Evolutionary conservation across 2,113 vertebrate genomes (phyloP), one percentile per base, ranked within the genome.

Genomic region (Diphyllodes magnificus): DNA sequence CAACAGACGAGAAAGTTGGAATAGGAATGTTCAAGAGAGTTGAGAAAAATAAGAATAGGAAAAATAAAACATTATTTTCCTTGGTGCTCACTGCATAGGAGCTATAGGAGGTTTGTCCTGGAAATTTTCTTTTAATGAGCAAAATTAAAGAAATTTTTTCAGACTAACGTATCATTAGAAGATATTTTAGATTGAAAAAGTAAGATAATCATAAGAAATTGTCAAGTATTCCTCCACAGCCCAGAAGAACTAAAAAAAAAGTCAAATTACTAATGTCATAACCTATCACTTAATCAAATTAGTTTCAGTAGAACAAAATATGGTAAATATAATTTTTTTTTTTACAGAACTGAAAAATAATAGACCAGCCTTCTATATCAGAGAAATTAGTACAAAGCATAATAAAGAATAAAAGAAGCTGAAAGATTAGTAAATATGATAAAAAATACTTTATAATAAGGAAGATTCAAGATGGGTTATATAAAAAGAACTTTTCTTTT

Each of bases 91-190:
- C 8, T 28, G 23, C 30, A 68, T 30, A 54, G 11, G 7, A 76
- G 2, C 6, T 75, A 14, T 1, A 1, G 6, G 14, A 5, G 4
- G 1, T 35, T 72, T 33, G 33, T 59, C 11, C 24, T 39, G 12
- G 22, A 54, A 84, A 14, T 37, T 37, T 82, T 47, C 19, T 60
- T 80, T 35, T 31, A 68, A 54, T 66, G 9, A 18, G 17, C 18
- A 45, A 78, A 73, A 85, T 8, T 69, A 39, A 50, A 90, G 16
- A 77, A 49, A 49, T n/a, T 60, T 2, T 56, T 60, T 16, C 7
- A 79, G 37, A 51, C 9, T 64, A 73, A 42, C 17, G 23, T 59
- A 28, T n/a, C 9, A 37, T 49, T 64, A 69, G 20, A 78, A 60
- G 8, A 31, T 21, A 65, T 42, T 78, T 78, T 54, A 69, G 31